Conservation (phyloP, 1,140 invertebrate genomes). For the Micrasema longulum region DNA sequence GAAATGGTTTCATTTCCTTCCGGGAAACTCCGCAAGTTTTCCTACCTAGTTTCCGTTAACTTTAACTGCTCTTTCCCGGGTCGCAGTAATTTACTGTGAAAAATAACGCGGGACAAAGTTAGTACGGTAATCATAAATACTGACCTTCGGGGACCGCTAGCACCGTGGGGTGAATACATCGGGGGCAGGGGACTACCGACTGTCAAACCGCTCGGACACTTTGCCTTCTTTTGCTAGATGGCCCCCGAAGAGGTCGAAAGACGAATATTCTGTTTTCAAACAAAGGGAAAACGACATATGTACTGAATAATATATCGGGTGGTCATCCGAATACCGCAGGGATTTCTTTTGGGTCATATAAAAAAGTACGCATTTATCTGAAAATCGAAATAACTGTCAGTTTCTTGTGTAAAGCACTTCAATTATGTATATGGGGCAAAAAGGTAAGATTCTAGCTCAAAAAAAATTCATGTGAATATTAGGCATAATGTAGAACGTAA, state of each 20-base stretch:
- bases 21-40: constrained; percentile 3
- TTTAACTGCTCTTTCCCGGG: constrained; percentile 14
- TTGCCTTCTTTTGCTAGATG: constrained; percentile 36
- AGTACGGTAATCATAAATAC: constrained; percentile 44
- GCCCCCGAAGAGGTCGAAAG: not conserved
- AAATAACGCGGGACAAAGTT: constrained; percentile 32
- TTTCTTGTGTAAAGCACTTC: too few species aligned
- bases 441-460: too few species aligned
- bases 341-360: too few species aligned
- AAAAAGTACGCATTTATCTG: too few species aligned
- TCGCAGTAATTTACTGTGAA: constrained; percentile 39
- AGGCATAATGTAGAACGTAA: too few species aligned
- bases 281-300: too few species aligned
- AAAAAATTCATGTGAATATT: too few species aligned
- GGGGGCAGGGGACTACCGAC: constrained; percentile 40
- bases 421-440: too few species aligned
- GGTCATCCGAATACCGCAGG: too few species aligned
- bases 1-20: not conserved
- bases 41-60: constrained; percentile 18
- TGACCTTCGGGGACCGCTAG: constrained; percentile 46
- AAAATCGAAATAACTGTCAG: too few species aligned
- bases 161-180: constrained; percentile 34
- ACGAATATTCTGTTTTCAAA: not conserved
- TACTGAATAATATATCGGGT: too few species aligned
- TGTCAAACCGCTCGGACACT: constrained; percentile 47